phyloP scores from a whole-genome alignment of 2,888 invertebrate genomes.

The Oligia fasciuncula region DNA sequence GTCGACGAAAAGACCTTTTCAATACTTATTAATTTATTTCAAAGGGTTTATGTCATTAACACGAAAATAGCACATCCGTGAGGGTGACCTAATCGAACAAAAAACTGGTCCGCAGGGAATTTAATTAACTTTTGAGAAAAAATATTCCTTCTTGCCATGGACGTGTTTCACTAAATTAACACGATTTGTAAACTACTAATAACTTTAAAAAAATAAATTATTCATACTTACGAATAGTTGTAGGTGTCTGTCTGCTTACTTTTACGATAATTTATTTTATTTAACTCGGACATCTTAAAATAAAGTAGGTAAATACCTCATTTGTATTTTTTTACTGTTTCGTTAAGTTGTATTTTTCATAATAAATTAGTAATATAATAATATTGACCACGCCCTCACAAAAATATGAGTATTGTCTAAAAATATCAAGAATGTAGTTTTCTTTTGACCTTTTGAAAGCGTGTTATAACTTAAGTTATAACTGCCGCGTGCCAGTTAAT shows the following conservation, averaged over 20 bases:
- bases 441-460: constrained; percentile 2
- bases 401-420: neutral
- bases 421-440: constrained; percentile 8
- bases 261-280: neutral
- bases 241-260: neutral
- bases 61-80: constrained; percentile 30
- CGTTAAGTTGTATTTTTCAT: constrained; percentile 12
- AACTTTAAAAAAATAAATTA: neutral
- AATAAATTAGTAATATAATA: constrained; percentile 5
- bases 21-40: constrained; percentile 28
- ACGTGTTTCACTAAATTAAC: neutral
- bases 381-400: constrained; percentile 7
- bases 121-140: neutral
- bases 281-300: neutral
- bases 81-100: neutral
- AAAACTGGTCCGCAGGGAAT: neutral
- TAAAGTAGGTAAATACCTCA: neutral
- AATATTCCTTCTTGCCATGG: neutral
- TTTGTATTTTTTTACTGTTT: neutral
- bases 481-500: constrained; percentile 4
- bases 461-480: neutral
- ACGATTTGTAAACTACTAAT: neutral
- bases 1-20: constrained; percentile 33
- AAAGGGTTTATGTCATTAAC: constrained; percentile 2
- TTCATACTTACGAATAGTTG: neutral